Base-by-base conservation (phyloP, 2,888 invertebrate genomes). In the Asteroscopus sphinx region DNA sequence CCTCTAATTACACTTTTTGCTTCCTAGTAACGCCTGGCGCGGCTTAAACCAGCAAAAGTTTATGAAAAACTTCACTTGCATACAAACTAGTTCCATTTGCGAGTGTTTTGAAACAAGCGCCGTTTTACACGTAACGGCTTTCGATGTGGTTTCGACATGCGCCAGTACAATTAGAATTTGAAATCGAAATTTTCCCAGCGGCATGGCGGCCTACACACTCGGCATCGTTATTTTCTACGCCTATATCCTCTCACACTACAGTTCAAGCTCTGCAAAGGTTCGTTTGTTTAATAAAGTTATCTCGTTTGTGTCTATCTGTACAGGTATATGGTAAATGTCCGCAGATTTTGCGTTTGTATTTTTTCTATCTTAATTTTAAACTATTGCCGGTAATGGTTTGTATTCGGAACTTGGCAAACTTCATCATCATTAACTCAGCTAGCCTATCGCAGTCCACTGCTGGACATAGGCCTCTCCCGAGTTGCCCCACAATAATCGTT, bases 1-100 rank as follows among this genome's bases (percentile, higher is more conserved):
- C 73, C 83, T 85, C 85, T 88, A 88, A 89, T 90, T 89, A 87
- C 84, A 86, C 71, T 89, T 89, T 89, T 89, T 88, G 82, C 83
- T 68, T 65, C 68, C 73, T 64, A 57, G 79, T 78, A 75, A 71
- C 82, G 79, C 76, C 80, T 76, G 81, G 80, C 82, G 79, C 78
- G 82, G 84, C 81, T 83, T 76, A 76, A 82, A 74, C 78, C 58
- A 73, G 74, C 67, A 78, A 81, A 82, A 82, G 83, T 88, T 89
- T 88, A 87, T 89, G 86, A 89, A 88, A 89, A 88, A 86, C 88
- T 86, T 86, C 81, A 79, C 79, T 81, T 82, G 86, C 88, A 87
- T 88, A 85, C 88, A 84, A 88, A 89, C 82, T 83, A 86, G 86
- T 85, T 87, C 79, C 81, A 84, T 86, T 87, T 85, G 80, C 79